Evolutionary conservation across 2,113 vertebrate species (phyloP).

Genomic region (Brevimyrus niger): DNA sequence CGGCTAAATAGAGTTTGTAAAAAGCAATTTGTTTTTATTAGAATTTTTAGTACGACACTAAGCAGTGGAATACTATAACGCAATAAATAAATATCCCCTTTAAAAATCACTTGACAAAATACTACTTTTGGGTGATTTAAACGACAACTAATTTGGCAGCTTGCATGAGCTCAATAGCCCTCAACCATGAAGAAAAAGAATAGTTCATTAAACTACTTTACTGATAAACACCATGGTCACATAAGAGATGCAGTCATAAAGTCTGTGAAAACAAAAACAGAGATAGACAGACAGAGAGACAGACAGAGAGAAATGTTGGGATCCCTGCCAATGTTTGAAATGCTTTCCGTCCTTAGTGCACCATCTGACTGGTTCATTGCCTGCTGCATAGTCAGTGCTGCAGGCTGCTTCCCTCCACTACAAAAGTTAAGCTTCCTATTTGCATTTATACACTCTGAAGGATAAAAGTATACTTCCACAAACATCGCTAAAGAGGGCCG

Average conservation of each 20-base stretch:
- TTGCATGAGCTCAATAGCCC: neutral
- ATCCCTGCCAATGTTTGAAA: neutral
- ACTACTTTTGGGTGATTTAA: neutral
- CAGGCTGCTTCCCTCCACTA: neutral
- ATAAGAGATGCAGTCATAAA: neutral
- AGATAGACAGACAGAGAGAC: neutral
- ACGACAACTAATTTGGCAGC: neutral
- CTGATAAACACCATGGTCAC: neutral
- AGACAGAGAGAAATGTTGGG: neutral
- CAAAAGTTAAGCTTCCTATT: neutral
- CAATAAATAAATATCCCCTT: neutral
- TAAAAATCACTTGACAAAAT: neutral
- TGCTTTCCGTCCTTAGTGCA: neutral
- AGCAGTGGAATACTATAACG: neutral
- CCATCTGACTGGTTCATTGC: neutral
- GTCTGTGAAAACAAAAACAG: neutral
- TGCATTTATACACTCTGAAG: neutral
- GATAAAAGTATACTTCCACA: neutral
- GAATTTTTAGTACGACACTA: neutral
- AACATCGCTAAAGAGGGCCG: neutral
- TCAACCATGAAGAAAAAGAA: neutral
- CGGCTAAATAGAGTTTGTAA: neutral
- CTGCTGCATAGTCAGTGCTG: neutral
- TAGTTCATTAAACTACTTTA: neutral
- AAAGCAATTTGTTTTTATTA: neutral